Evolutionary conservation across 1,140 invertebrate species (phyloP).

Genomic region (Rhyacophila brunnea): DNA sequence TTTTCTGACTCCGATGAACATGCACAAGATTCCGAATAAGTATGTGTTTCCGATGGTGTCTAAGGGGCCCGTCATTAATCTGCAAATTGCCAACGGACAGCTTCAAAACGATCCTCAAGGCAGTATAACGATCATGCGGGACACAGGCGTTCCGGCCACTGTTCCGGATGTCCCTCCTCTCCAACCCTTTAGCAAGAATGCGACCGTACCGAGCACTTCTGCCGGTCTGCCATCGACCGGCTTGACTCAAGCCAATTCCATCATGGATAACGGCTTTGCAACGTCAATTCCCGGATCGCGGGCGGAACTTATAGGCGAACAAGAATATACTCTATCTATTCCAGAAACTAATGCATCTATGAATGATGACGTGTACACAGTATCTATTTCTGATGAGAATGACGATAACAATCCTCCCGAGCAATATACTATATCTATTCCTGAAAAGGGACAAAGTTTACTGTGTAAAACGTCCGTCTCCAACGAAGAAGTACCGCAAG

Average conservation of each 20-base stretch:
- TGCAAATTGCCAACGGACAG: slow-evolving; percentile 54
- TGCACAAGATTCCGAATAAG: slow-evolving; percentile 50
- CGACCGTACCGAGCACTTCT: not conserved
- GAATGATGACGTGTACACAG: slow-evolving; percentile 53
- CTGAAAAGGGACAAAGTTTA: slow-evolving; percentile 51
- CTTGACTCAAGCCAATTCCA: slow-evolving; percentile 23
- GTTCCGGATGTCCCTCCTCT: slow-evolving; percentile 46
- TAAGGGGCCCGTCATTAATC: slow-evolving; percentile 52
- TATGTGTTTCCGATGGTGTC: slow-evolving; percentile 51
- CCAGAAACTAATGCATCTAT: slow-evolving; percentile 52
- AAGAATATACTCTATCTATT: slow-evolving; percentile 52
- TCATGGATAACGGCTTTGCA: slow-evolving; percentile 44
- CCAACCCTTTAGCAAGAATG: slow-evolving; percentile 43
- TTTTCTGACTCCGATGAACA: slow-evolving; percentile 50
- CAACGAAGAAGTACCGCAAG: slow-evolving; percentile 11
- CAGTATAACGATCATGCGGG: slow-evolving; percentile 53
- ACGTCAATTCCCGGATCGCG: slow-evolving; percentile 49
- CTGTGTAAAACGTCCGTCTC: slow-evolving; percentile 40
- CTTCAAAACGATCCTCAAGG: slow-evolving; percentile 53
- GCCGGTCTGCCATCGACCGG: not conserved
- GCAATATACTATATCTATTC: slow-evolving; percentile 50
- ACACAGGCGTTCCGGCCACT: slow-evolving; percentile 36
- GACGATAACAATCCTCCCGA: slow-evolving; percentile 40
- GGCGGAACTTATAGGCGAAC: slow-evolving; percentile 50
- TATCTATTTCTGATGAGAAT: slow-evolving; percentile 50